Evolutionary conservation across 2,113 vertebrate genomes (phyloP), one percentile per base, ranked within the genome.

Genomic region (Xyliphius kryptos): DNA sequence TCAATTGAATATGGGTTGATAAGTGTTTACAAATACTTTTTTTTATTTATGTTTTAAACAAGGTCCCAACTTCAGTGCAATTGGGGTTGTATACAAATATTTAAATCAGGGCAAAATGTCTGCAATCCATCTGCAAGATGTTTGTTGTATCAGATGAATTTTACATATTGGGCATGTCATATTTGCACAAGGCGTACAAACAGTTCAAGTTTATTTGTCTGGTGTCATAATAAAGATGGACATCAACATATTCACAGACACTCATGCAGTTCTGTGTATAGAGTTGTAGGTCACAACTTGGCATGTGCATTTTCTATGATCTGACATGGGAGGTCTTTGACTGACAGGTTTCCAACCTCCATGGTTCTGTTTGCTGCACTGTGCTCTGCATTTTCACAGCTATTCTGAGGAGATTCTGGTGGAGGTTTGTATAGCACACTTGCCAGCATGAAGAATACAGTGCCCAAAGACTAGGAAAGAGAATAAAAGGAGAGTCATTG

Each of bases 391-490:
- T 81, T 74, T 0, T 86, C 85, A 0, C 83, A 88, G 81, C 87
- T 93, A 80, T 85, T 90, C 2, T 86, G 89, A 6, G 86, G 80
- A 0, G 91, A 89, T 11, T 87, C 80, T 0, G 81, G 69, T 0
- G 87, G 77, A 0, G 88, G 80, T 56, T 88, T 80, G 84, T 97
- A 95, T 40, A 95, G 74, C 16, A 90, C 54, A 40, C 74, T 88
- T 47, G 94, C 90, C 0, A 88, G 19, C 1, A 91, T 1, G 14
- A 95, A 97, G 78, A 95, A 94, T 5, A 82, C 14, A 2, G 84
- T 77, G 21, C 92, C 93, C 37, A 95, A 74, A 32, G 85, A 81
- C 95, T 97, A 83, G n/a, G n/a, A n/a, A n/a, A n/a, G n/a, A n/a
- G n/a, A n/a, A n/a, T n/a, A n/a, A n/a, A n/a, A n/a, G n/a, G n/a